Conservation (phyloP, 2,113 vertebrate species). For the Pygoscelis adeliae region DNA sequence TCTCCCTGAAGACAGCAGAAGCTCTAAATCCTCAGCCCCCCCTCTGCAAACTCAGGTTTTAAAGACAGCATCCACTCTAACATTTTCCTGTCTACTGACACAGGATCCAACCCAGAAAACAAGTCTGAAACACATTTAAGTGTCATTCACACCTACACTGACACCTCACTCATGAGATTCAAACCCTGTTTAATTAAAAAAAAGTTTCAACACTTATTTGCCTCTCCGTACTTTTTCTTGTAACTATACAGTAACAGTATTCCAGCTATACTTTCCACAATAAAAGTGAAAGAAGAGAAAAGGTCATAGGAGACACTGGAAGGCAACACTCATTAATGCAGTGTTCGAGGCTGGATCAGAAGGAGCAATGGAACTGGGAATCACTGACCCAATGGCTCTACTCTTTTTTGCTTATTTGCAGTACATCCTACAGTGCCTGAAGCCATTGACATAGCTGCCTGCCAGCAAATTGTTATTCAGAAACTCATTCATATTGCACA, state of each 20-base stretch:
- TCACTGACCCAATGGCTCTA: not conserved
- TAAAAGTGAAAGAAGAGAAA: not conserved
- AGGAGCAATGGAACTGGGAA: not conserved
- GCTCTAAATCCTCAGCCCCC: not conserved
- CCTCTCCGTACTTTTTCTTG: not conserved
- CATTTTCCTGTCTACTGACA: not conserved
- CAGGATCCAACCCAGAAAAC: not conserved
- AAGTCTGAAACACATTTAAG: not conserved
- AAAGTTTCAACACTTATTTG: not conserved
- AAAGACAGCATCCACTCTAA: not conserved
- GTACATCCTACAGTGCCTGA: not conserved
- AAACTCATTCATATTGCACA: not conserved
- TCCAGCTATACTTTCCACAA: not conserved
- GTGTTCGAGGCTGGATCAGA: not conserved
- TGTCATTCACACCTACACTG: not conserved
- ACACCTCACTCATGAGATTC: not conserved
- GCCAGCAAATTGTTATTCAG: not conserved
- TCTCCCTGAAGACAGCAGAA: not conserved
- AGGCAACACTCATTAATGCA: not conserved
- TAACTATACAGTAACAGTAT: not conserved
- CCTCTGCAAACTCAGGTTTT: not conserved
- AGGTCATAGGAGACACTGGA: not conserved
- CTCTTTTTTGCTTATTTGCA: not conserved
- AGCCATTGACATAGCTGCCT: not conserved
- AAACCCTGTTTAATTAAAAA: not conserved